A percentile compares a stretch with the other conserved stretches of the same genome.
Evolutionary conservation across 2,113 vertebrate genomes (phyloP).

Genomic region (Sylvilagus bachmani): DNA sequence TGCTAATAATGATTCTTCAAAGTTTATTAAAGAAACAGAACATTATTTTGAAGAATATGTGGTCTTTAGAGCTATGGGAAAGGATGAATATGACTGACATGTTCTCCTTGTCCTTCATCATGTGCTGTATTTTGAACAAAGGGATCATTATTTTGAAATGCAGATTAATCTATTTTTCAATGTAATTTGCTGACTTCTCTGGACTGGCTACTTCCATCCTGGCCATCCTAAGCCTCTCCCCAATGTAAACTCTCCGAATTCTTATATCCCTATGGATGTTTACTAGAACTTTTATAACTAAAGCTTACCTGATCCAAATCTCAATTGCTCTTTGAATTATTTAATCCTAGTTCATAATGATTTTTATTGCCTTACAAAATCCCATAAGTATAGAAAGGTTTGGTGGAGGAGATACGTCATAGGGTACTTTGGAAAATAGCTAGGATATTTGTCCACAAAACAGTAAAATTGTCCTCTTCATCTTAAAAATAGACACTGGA

Average conservation of each 20-base stretch:
- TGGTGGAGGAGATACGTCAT: not conserved
- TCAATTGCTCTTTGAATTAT: not conserved
- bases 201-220: not conserved
- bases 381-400: not conserved
- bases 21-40: not conserved
- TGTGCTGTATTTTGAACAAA: conserved; percentile 12
- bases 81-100: not conserved
- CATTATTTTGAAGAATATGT: not conserved
- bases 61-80: not conserved
- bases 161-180: not conserved
- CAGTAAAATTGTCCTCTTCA: not conserved
- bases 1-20: not conserved
- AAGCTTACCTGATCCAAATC: too few relatives aligned
- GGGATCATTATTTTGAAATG: not conserved
- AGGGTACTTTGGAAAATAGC: not conserved
- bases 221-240: too few relatives aligned
- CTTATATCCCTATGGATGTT: too few relatives aligned
- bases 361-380: not conserved
- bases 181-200: not conserved
- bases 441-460: not conserved
- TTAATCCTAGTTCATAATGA: not conserved
- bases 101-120: not conserved
- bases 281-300: too few relatives aligned
- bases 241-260: too few relatives aligned
- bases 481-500: too few relatives aligned